Percentiles rank a stretch among this genome's conserved stretches.
phyloP scores from a whole-genome alignment of 1,140 invertebrate genomes.

The Dreissena rostriformis region DNA sequence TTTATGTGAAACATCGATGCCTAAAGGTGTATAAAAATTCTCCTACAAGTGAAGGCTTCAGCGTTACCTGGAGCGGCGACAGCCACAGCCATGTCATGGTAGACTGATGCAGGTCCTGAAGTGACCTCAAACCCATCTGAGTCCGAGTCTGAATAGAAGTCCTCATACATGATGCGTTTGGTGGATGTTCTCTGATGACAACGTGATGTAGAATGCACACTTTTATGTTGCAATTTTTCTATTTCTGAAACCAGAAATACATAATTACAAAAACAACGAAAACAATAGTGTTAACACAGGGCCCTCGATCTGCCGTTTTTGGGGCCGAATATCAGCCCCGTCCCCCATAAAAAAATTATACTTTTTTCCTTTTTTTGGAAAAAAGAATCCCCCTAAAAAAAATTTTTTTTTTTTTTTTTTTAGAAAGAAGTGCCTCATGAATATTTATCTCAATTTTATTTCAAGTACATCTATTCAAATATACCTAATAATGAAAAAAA shows the following conservation, averaged over 20 bases:
- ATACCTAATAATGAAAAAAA: no score
- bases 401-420: no score
- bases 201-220: neutral
- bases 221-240: neutral
- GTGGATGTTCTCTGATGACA: conserved; percentile 1
- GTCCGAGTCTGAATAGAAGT: conserved; percentile 41
- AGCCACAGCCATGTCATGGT: neutral
- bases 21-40: neutral
- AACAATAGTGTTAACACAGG: neutral
- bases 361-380: no score
- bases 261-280: neutral
- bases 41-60: neutral
- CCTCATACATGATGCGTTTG: conserved; percentile 44
- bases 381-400: no score
- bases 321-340: neutral
- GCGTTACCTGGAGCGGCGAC: neutral
- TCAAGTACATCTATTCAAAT: no score
- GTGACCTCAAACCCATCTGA: conserved; percentile 50
- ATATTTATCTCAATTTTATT: no score
- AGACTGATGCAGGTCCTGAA: neutral
- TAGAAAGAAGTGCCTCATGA: no score
- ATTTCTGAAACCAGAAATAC: neutral
- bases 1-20: neutral
- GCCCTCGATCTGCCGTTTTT: neutral
- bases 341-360: neutral